Conservation (phyloP, 2,797 vertebrate genomes). For the Onychomys arenicola region DNA sequence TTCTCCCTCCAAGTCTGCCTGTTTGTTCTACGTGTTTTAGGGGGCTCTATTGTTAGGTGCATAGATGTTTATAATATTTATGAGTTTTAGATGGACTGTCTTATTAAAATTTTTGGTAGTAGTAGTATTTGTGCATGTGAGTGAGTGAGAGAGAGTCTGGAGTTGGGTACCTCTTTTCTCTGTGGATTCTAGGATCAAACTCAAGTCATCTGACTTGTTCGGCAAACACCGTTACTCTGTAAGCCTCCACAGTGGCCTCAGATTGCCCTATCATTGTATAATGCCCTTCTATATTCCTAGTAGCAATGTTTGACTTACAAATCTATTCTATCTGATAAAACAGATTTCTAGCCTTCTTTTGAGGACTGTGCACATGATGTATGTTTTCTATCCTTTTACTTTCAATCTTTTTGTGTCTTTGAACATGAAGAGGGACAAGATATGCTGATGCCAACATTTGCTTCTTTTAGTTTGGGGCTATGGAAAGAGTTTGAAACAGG, state of each 20-base stretch:
- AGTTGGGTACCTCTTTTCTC: neutral
- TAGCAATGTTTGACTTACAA: constrained; percentile 5
- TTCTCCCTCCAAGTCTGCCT: neutral
- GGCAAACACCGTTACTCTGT: neutral
- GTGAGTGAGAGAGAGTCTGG: neutral
- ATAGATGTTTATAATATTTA: neutral
- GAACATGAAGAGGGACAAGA: neutral
- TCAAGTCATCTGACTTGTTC: neutral
- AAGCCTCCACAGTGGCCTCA: neutral
- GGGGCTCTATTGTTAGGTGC: neutral
- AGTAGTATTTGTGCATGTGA: neutral
- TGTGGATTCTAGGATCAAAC: neutral
- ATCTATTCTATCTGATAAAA: constrained; percentile 23
- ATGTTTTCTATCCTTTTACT: neutral
- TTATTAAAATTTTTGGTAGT: neutral
- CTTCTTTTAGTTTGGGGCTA: neutral
- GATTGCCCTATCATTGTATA: neutral
- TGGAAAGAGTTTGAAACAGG: neutral
- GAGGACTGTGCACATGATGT: neutral
- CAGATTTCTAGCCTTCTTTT: neutral
- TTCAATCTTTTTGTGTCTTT: neutral
- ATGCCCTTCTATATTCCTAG: neutral
- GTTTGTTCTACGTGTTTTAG: neutral
- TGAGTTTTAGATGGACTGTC: neutral
- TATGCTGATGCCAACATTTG: neutral